Evolutionary conservation across 2,888 invertebrate species (phyloP), one percentile per base, ranked within the genome.

Genomic region (Phaonia tiefii): DNA sequence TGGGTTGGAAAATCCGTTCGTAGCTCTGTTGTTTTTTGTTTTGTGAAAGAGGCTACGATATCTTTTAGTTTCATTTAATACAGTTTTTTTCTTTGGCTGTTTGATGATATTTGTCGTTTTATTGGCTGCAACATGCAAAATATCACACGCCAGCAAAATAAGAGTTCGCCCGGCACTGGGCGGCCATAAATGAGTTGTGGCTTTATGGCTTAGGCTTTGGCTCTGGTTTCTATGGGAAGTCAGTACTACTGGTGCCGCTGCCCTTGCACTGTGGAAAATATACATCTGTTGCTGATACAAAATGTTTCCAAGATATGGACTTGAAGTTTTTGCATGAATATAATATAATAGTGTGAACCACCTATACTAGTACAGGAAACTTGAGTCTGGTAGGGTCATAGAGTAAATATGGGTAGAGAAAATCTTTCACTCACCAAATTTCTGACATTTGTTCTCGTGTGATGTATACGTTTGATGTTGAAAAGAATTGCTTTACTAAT

Each of bases 91-190:
- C 13, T 56, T 63, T 63, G 42, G n/a, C n/a, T n/a, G n/a, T n/a
- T n/a, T n/a, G n/a, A n/a, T 42, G 39, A 63, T 63, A 11, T 63
- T 22, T 63, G 22, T 22, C 63, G 42, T 63, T 63, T 63, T 63
- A 42, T 63, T 42, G 17, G 42, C 20, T 63, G 42, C 63, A 20
- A 63, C 63, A 63, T 63, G 63, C 63, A 63, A 63, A 63, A 63
- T 63, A 63, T 63, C 63, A 63, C 63, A 58, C 58, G 63, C 63
- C 63, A 63, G 17, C 39, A 42, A 42, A 51, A 17, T 13, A 63
- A 22, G 42, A 20, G 2, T 39, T 37, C n/a, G 25, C 54, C 17
- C 11, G 39, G 42, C 39, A 13, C 39, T 63, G 22, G 63, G 22
- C 42, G 20, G 37, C 20, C 31, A 31, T 31, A 8, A 31, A 31